A percentile compares a stretch with the other conserved stretches of the same genome.
Conservation (phyloP, 2,113 vertebrate genomes). For the Colistium nudipinnis region DNA sequence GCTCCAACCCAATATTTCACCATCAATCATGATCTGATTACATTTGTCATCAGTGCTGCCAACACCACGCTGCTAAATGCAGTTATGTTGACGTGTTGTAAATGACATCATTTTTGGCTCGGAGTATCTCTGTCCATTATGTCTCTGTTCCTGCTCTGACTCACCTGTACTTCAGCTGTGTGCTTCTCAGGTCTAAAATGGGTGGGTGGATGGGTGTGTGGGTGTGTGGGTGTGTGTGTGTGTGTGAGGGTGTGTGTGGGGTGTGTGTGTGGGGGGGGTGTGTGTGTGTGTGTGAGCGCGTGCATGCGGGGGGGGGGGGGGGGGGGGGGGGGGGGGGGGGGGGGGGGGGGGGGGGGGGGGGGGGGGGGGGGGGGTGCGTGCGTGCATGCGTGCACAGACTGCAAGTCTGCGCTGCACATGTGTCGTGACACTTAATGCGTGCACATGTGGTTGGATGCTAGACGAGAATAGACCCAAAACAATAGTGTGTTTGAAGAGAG, state of each 20-base stretch:
- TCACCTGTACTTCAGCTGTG: slow-evolving; percentile 53
- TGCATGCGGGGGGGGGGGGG: background rate
- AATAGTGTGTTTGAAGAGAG: slow-evolving; percentile 51
- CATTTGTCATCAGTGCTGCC: slow-evolving; percentile 60
- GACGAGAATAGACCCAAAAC: slow-evolving; percentile 53
- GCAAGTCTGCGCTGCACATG: slow-evolving; percentile 27
- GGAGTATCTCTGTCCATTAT: slow-evolving; percentile 30
- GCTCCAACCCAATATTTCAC: slow-evolving; percentile 60
- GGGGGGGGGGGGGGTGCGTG: background rate
- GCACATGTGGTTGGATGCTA: slow-evolving; percentile 17
- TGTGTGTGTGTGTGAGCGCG: background rate
- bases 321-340: background rate
- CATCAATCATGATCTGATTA: slow-evolving; percentile 62
- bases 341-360: no score
- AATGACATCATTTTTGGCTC: slow-evolving; percentile 71
- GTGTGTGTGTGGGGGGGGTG: background rate
- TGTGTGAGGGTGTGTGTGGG: background rate
- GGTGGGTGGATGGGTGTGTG: slow-evolving; percentile 3
- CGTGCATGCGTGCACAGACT: background rate
- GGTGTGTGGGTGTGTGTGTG: background rate
- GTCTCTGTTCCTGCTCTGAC: slow-evolving; percentile 39
- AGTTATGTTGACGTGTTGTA: slow-evolving; percentile 48
- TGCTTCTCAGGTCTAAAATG: slow-evolving; percentile 24
- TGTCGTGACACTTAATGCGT: slow-evolving; percentile 14
- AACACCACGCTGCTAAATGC: slow-evolving; percentile 60